Percentiles rank a stretch among this genome's conserved stretches.
Conservation (phyloP, 2,797 vertebrate species). For the Salmo trutta region DNA sequence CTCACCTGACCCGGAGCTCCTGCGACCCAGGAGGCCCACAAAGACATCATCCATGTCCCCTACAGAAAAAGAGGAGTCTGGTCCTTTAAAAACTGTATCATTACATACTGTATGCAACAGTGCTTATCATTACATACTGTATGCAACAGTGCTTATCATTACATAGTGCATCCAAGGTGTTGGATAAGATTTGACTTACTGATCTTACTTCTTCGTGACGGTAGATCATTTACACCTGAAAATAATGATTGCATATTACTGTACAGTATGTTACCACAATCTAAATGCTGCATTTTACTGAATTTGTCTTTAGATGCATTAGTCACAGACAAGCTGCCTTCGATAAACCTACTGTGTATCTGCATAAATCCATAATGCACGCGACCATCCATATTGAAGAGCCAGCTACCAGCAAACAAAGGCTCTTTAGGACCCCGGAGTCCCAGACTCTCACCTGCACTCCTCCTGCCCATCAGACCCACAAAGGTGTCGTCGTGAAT, state of each 20-base stretch:
- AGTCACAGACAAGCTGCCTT: not conserved
- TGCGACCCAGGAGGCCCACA: constrained; percentile 50
- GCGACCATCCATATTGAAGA: not conserved
- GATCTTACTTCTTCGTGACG: constrained; percentile 9
- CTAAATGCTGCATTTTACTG: not conserved
- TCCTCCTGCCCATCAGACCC: constrained; percentile 71
- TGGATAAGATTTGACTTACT: constrained; percentile 26
- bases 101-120: not conserved
- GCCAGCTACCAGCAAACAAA: not conserved
- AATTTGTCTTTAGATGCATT: not conserved
- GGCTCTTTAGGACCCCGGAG: constrained; percentile 7
- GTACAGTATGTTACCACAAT: not conserved
- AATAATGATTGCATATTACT: constrained; percentile 4
- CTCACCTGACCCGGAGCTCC: constrained; percentile 49
- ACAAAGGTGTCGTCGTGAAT: constrained; percentile 66
- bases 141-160: no score
- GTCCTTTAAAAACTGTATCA: not conserved
- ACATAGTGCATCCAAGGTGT: not conserved
- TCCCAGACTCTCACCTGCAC: constrained; percentile 40
- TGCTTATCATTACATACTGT: not conserved
- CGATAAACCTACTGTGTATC: not conserved
- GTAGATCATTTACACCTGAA: constrained; percentile 31
- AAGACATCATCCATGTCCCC: constrained; percentile 53
- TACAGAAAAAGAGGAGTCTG: constrained; percentile 31
- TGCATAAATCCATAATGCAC: no score